Evolutionary conservation across 1,140 invertebrate species (phyloP).

Genomic region (Hetaerina americana): DNA sequence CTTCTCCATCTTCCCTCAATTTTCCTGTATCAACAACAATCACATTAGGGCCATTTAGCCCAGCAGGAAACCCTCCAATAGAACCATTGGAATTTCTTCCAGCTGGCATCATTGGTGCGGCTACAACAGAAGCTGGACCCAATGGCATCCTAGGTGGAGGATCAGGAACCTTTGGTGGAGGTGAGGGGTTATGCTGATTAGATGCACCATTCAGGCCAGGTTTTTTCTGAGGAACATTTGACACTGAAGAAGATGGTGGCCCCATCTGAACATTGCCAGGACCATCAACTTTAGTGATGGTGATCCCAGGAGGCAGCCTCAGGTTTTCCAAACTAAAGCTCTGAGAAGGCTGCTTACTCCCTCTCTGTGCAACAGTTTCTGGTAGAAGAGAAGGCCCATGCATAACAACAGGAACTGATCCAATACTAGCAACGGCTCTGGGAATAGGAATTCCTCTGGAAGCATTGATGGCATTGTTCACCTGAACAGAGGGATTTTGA

Average conservation of each 20-base stretch:
- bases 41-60: conserved; percentile 38
- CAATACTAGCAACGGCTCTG: background rate
- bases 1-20: conserved; percentile 31
- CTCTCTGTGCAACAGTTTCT: background rate
- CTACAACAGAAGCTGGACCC: background rate
- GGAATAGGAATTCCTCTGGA: background rate
- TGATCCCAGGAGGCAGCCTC: conserved; percentile 64
- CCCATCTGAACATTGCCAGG: background rate
- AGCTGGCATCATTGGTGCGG: background rate
- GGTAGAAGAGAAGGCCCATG: background rate
- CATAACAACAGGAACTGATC: background rate
- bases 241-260: background rate
- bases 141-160: conserved; percentile 19
- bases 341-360: background rate
- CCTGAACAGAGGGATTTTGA: background rate
- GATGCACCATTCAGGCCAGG: background rate
- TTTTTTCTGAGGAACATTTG: background rate
- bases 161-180: conserved; percentile 17
- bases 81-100: conserved; percentile 15
- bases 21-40: conserved; percentile 50
- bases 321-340: conserved; percentile 44
- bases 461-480: background rate
- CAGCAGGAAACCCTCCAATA: conserved; percentile 17
- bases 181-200: conserved; percentile 12
- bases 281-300: conserved; percentile 62